Evolutionary conservation across 2,888 invertebrate species (phyloP), one percentile per base, ranked within the genome.

Genomic region (Taphrorychus bicolor): DNA sequence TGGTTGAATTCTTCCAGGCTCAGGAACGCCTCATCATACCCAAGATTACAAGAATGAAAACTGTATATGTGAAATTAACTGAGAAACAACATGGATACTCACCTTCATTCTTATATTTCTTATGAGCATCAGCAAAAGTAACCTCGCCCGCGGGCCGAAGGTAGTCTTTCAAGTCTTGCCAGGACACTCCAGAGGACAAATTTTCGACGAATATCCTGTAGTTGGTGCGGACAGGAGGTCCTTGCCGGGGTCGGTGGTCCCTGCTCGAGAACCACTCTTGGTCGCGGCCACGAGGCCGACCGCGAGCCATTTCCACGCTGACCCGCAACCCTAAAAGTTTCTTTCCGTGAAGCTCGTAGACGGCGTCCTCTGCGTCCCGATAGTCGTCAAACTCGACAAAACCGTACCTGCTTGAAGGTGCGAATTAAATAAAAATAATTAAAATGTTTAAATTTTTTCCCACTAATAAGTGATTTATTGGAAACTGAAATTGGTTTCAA

Each of bases 91-190:
- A 32, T 32, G 32, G 11, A 32, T 32, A 16, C 63, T 51, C 45
- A 57, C 94, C 94, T 85, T 94, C 94, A 84, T 97, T 97, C 74
- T 92, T 88, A 73, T 92, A 90, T 77, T 93, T 91, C 80, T 96
- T 96, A 80, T 97, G 97, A 11, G 97, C 97, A 83, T 89, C 97
- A 76, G 97, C 97, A 82, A 95, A 97, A 22, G 97, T 97, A 4
- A 98, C 97, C 85, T 98, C 97, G 71, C 97, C 97, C 74, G 95
- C 95, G 82, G 95, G 94, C 77, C 97, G 90, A 95, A 98, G 96
- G 84, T 95, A 95, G 86, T 98, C 97, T 86, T 98, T 98, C 84
- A 98, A 87, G 84, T 97, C 97, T 95, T 95, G 85, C 97, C 97
- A 97, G 86, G 96, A 96, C 80, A 96, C 95, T 78, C 97, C 90